Base-by-base conservation (phyloP, 2,797 vertebrate genomes). In the Leptatherina wallacei region DNA sequence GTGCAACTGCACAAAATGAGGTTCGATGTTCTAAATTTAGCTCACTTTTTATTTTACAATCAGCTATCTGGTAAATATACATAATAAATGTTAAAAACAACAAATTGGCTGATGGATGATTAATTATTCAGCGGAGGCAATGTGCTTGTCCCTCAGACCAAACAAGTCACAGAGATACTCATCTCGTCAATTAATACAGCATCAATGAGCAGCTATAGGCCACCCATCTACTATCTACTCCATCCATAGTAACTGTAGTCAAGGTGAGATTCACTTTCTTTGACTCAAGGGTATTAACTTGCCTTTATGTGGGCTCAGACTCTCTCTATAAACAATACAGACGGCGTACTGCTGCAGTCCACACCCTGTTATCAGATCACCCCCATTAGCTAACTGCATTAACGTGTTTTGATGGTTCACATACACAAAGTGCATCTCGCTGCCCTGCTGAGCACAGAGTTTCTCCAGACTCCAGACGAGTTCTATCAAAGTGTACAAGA, bases 261-360 rank as follows among this genome's bases (percentile, higher is more conserved):
- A 90, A 92, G 91, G 91, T 85, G 90, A 91, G 87, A 83, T 86
- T 90, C 84, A 82, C 87, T 90, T 90, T 92, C 85, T 78, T 65
- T 27, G 78, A 73, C 90, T 86, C 84, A 12, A 27, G 85, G 74
- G 88, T 76, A 92, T 90, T 85, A 88, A 68, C 81, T 71, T 22
- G 52, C 77, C 83, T 89, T 84, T 81, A 86, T 77, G 80, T 67
- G 78, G 83, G 66, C 74, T 55, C 80, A 49, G 73, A 69, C 58
- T 75, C 65, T 62, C 75, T 55, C 47, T 44, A 73, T 80, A 69
- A 78, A 91, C 85, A 87, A 89, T 66, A 75, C 65, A 76, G 65
- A 64, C 55, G 18, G 14, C 2, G 4, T 5, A 29, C 64, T 57
- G 79, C 72, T 56, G 76, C 79, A 52, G 58, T 27, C 65, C 63